phyloP scores from a whole-genome alignment of 2,797 vertebrate genomes.

The Poliocrania exsul region DNA sequence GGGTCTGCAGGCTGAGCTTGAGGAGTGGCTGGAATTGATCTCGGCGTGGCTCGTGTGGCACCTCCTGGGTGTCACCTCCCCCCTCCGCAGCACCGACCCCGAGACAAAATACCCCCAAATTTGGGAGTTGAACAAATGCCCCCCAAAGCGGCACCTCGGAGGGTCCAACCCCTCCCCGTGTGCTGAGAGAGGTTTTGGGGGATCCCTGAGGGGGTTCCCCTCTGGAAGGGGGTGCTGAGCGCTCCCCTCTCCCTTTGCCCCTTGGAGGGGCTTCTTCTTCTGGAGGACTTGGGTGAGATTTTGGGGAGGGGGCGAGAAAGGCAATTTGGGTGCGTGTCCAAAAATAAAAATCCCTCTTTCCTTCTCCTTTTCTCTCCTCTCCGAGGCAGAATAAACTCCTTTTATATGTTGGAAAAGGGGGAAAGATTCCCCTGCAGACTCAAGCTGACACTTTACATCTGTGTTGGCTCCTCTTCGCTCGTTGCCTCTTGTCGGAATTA shows the following conservation, averaged over 20 bases:
- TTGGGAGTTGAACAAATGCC: background rate
- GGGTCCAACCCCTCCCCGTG: background rate
- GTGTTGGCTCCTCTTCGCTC: background rate
- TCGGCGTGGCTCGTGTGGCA: no score
- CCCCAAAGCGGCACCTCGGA: background rate
- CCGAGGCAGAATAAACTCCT: background rate
- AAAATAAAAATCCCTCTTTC: background rate
- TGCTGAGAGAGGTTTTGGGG: background rate
- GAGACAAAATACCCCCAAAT: background rate
- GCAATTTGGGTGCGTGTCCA: background rate
- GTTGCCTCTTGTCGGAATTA: background rate
- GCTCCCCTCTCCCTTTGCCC: no score
- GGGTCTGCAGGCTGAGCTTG: background rate
- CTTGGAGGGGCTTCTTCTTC: background rate
- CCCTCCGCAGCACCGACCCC: background rate
- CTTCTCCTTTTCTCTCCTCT: background rate
- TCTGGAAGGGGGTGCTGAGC: background rate
- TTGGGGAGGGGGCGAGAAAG: accelerated
- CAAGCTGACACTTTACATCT: background rate
- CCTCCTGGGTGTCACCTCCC: background rate
- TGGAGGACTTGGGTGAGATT: background rate
- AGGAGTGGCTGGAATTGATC: background rate
- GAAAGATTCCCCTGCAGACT: background rate
- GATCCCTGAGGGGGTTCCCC: background rate
- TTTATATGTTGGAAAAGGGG: background rate